Percentiles rank a stretch among this genome's conserved stretches.
These are phyloP conservation scores for Acronicta aceris DNA, from an alignment of 2,888 invertebrate species.

Conservation along the genomic window DNA sequence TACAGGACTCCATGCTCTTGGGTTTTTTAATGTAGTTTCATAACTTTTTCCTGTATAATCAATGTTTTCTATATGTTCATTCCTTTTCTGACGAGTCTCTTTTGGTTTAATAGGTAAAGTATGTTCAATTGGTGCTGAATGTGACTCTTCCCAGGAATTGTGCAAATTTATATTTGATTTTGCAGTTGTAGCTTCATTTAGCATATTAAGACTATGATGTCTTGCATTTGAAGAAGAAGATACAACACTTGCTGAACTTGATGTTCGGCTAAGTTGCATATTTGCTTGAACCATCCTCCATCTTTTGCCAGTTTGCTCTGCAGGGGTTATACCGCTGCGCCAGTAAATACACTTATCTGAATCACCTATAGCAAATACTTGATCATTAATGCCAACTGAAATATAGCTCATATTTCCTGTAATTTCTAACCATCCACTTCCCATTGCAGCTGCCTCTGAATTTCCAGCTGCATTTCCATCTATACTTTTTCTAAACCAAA, in stretches of 20 bases:
- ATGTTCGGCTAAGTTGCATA: slow-evolving; percentile 94
- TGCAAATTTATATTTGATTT: slow-evolving; percentile 88
- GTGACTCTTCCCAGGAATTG: slow-evolving; percentile 92
- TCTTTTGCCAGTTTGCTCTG: slow-evolving; percentile 95
- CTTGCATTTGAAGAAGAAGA: slow-evolving; percentile 90
- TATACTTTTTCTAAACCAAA: slow-evolving; percentile 95
- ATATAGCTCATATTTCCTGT: slow-evolving; percentile 95
- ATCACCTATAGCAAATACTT: slow-evolving; percentile 96
- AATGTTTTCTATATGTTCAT: slow-evolving; percentile 78
- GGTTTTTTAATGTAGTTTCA: slow-evolving; percentile 93
- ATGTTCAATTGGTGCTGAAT: slow-evolving; percentile 93
- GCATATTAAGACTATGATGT: slow-evolving; percentile 91
- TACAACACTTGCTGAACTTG: slow-evolving; percentile 93
- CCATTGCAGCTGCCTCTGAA: slow-evolving; percentile 93
- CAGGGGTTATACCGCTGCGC: slow-evolving; percentile 92
- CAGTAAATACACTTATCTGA: slow-evolving; percentile 95
- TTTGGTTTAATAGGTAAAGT: slow-evolving; percentile 90
- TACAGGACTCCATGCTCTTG: slow-evolving; percentile 96
- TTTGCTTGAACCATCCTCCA: slow-evolving; percentile 95
- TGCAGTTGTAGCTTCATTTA: slow-evolving; percentile 79
- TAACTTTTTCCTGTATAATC: slow-evolving; percentile 91
- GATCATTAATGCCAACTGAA: slow-evolving; percentile 96
- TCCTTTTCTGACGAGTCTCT: slow-evolving; percentile 74
- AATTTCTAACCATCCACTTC: slow-evolving; percentile 97
- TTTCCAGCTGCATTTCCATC: slow-evolving; percentile 92